Conservation (phyloP, 2,888 invertebrate species). For the Campopleginae sp. region DNA sequence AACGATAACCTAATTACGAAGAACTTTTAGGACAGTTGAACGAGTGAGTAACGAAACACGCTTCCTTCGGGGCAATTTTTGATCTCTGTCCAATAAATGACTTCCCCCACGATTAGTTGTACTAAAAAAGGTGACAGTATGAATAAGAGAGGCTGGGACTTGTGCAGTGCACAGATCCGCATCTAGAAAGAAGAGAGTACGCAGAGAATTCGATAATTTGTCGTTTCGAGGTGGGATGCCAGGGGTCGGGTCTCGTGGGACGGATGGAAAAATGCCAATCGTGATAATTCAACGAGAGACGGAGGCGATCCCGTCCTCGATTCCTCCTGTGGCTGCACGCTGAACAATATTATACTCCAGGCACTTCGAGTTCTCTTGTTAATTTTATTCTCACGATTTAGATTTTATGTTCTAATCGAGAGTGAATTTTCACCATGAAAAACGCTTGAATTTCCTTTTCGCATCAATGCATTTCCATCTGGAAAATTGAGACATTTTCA, state of each 20-base stretch:
- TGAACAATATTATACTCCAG: neutral
- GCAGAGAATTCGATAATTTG: conserved; percentile 55
- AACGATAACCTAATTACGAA: conserved; percentile 21
- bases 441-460: neutral
- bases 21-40: neutral
- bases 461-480: neutral
- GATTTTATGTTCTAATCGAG: neutral
- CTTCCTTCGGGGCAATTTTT: conserved; percentile 8
- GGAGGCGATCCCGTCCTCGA: neutral
- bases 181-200: conserved; percentile 30
- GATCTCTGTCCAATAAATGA: conserved; percentile 32
- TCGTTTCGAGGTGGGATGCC: conserved; percentile 34
- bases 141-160: conserved; percentile 48
- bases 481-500: neutral
- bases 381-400: conserved; percentile 8
- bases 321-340: neutral
- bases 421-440: neutral
- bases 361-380: neutral
- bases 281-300: conserved; percentile 59
- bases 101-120: conserved; percentile 18
- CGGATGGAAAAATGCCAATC: conserved; percentile 65
- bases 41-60: neutral
- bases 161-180: conserved; percentile 22
- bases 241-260: conserved; percentile 58
- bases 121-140: conserved; percentile 52